Percentiles rank a stretch among this genome's conserved stretches.
Evolutionary conservation across 2,113 vertebrate species (phyloP).

Genomic region (Poecile atricapillus): DNA sequence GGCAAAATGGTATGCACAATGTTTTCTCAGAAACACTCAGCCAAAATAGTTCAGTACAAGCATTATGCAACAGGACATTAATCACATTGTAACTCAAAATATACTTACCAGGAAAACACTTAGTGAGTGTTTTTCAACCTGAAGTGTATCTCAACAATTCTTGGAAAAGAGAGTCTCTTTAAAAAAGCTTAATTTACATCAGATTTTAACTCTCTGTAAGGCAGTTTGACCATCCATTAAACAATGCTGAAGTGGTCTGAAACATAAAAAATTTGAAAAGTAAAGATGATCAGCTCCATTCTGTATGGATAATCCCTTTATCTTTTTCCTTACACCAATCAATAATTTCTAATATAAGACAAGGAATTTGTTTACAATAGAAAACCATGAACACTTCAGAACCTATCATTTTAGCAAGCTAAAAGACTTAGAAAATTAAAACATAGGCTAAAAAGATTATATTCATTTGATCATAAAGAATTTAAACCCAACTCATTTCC

Average conservation of each 20-base stretch:
- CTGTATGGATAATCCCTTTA: not conserved
- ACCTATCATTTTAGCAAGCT: not conserved
- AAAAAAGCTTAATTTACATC: not conserved
- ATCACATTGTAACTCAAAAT: not conserved
- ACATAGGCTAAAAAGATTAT: not conserved
- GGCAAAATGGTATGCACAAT: not conserved
- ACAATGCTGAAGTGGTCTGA: not conserved
- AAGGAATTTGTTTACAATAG: not conserved
- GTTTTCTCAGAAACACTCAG: not conserved
- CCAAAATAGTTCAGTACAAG: not conserved
- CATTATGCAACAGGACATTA: not conserved
- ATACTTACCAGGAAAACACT: not conserved
- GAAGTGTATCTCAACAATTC: not conserved
- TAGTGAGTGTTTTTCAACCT: not conserved
- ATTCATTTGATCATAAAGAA: not conserved
- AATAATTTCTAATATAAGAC: not conserved
- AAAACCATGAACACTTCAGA: not conserved
- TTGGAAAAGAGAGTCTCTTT: not conserved
- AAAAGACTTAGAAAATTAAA: not conserved
- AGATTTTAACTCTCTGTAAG: not conserved
- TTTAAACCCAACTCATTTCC: not conserved
- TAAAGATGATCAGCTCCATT: not conserved
- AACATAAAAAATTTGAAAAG: not conserved
- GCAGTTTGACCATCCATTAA: not conserved
- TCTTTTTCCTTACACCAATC: not conserved